Conservation (phyloP, 2,888 invertebrate species). For the Nipponacmea schrenckii region DNA sequence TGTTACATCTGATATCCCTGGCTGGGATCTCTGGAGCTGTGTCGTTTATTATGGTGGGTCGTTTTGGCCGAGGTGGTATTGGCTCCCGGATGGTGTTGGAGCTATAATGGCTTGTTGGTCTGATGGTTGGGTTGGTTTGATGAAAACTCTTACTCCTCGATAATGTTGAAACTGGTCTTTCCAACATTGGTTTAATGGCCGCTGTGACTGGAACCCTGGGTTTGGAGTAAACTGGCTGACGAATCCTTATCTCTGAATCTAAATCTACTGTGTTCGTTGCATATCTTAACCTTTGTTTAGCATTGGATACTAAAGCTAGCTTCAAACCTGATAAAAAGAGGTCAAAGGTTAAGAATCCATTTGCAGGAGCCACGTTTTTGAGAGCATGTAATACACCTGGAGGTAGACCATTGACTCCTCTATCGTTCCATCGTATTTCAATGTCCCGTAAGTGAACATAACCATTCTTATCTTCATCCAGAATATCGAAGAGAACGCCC, state of each 20-base stretch:
- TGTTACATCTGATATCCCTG: background rate
- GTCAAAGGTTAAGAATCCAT: conserved; percentile 89
- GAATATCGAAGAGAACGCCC: conserved; percentile 92
- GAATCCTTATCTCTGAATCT: too few species aligned
- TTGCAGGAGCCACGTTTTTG: conserved; percentile 88
- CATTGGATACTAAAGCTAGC: conserved; percentile 77
- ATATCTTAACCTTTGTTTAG: background rate
- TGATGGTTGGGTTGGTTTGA: too few species aligned
- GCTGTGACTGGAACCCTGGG: conserved; percentile 68
- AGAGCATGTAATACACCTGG: conserved; percentile 89
- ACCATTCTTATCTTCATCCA: conserved; percentile 88
- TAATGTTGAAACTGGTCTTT: conserved; percentile 46
- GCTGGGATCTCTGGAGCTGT: too few species aligned
- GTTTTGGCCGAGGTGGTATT: too few species aligned
- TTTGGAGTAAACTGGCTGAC: too few species aligned
- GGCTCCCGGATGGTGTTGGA: too few species aligned
- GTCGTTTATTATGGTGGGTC: too few species aligned
- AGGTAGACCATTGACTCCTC: conserved; percentile 84
- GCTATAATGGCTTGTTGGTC: too few species aligned
- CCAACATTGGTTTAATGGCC: conserved; percentile 74
- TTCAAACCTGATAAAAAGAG: conserved; percentile 92
- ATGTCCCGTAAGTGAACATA: conserved; percentile 85
- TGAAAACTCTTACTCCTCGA: background rate
- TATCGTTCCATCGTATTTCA: conserved; percentile 91
- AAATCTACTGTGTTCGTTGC: too few species aligned